Evolutionary conservation across 2,888 invertebrate species (phyloP).

Genomic region (Agrochola lota): DNA sequence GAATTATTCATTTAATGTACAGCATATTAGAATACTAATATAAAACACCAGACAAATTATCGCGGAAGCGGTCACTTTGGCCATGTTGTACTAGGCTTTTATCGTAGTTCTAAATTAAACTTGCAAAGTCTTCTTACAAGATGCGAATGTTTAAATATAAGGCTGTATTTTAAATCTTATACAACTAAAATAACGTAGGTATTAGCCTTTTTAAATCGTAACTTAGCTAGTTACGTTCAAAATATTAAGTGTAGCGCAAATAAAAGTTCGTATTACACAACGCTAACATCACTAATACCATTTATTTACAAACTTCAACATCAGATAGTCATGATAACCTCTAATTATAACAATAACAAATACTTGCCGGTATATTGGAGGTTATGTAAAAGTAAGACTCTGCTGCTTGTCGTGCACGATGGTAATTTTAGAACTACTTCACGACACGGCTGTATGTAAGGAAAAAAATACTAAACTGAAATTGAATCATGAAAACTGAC

Average conservation of each 20-base stretch:
- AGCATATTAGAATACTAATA: background rate
- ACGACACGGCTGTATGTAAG: conserved; percentile 20
- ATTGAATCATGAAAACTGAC: conserved; percentile 3
- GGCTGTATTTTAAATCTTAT: background rate
- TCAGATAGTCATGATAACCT: conserved; percentile 48
- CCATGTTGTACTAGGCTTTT: too few relatives aligned
- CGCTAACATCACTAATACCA: background rate
- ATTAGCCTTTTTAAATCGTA: background rate
- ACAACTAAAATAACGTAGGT: too few relatives aligned
- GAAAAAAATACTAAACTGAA: conserved; percentile 25
- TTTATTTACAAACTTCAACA: conserved; percentile 30
- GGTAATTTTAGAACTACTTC: conserved; percentile 11
- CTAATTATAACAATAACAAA: background rate
- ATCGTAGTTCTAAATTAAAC: background rate
- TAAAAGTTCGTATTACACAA: conserved; percentile 20
- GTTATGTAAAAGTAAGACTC: conserved; percentile 3
- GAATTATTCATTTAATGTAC: conserved; percentile 8
- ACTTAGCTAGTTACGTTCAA: background rate
- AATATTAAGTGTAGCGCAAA: background rate
- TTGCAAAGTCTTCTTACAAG: background rate
- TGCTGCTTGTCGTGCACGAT: background rate
- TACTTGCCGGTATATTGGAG: conserved; percentile 26
- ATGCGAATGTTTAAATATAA: background rate
- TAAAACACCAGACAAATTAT: background rate
- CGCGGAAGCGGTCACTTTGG: background rate